Base-by-base conservation (phyloP, 2,888 invertebrate genomes). In the Hypsopygia costalis region DNA sequence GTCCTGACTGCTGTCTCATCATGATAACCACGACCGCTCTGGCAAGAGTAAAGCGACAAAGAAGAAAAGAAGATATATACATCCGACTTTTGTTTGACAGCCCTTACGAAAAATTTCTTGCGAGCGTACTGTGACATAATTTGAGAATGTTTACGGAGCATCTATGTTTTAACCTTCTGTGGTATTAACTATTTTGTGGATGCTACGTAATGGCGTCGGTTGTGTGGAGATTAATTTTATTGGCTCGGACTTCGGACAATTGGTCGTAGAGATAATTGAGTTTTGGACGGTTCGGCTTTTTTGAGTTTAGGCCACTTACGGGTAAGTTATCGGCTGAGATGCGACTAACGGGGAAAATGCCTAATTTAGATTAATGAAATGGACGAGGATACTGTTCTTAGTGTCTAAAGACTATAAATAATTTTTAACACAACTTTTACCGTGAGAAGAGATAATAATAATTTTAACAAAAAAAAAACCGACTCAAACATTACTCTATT, bases 211-310 rank as follows among this genome's bases (percentile, higher is more conserved):
- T 86, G 80, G 86, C 74, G 77, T 81, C 62, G 78, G 79, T 65
- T 70, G 71, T 70, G 73, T 74, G 62, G 63, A 80, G 81, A 82
- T 86, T 83, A 83, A 80, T 81, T 86, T 86, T 86, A 85, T 86
- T 83, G 79, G 72, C 65, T 68, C 71, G 67, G 53, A 55, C 62
- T 63, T 69, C 66, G 69, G 81, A 86, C 86, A 86, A 87, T 86
- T 81, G 86, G 81, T 79, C 73, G 76, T 83, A 82, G 78, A 86
- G 85, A 81, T 87, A 87, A 87, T 87, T 86, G 86, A 82, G 79
- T 80, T 81, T 83, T 52, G 76, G 62, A 62, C 63, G 63, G 58
- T 55, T 69, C 78, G 73, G 71, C 62, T 69, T 69, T 78, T 77
- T 75, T 67, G 58, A 61, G 64, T 69, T 76, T 80, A 72, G 62